A percentile compares a stretch with the other conserved stretches of the same genome.
Conservation (phyloP, 2,113 vertebrate genomes). For the Nettapus auritus region DNA sequence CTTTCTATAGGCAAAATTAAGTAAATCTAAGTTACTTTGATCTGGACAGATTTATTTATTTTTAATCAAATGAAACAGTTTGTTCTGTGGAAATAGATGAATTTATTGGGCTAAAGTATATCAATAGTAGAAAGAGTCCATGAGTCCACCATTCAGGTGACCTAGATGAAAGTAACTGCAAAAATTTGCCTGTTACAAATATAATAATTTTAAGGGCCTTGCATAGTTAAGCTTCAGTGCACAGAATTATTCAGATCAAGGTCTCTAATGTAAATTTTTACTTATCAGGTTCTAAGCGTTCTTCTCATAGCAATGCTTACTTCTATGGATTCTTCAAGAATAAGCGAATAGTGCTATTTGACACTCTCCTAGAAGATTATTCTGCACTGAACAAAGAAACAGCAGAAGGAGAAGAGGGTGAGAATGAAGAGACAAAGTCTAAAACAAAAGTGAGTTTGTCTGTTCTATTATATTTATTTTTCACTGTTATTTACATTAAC, state of each 20-base stretch:
- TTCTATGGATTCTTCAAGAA: slow-evolving; percentile 99
- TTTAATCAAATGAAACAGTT: not conserved
- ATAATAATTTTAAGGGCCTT: not conserved
- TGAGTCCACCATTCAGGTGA: not conserved
- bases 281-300: slow-evolving; percentile 92
- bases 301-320: slow-evolving; percentile 98
- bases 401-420: slow-evolving; percentile 77
- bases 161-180: not conserved
- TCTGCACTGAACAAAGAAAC: slow-evolving; percentile 89
- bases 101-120: not conserved
- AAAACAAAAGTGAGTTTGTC: slow-evolving; percentile 81
- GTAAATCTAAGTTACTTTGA: not conserved
- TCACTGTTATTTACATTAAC: not conserved
- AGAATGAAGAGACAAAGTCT: slow-evolving; percentile 77
- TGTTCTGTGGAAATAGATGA: not conserved
- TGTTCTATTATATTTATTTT: not conserved
- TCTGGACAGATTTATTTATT: not conserved
- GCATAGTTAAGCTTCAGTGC: not conserved
- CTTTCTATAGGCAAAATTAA: not conserved
- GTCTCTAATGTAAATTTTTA: not conserved
- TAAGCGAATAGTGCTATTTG: slow-evolving; percentile 96
- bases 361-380: slow-evolving; percentile 95
- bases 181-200: not conserved
- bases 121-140: not conserved
- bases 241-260: not conserved